A percentile compares a stretch with the other conserved stretches of the same genome.
These are phyloP conservation scores for Thymelicus sylvestris DNA, from an alignment of 2,888 invertebrate genomes.

Conservation along the genomic window DNA sequence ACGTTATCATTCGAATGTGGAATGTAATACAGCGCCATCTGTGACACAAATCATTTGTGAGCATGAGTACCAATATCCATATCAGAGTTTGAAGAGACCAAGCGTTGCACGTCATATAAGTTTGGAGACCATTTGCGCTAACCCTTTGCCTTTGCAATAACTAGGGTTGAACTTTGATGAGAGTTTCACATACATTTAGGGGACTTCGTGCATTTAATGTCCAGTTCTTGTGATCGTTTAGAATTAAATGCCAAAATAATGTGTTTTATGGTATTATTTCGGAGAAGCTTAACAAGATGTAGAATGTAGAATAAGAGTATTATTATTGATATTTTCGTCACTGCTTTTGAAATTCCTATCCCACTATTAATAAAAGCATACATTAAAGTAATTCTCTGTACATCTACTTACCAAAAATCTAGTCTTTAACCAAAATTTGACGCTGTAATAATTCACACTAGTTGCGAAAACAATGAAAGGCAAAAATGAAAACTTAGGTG, in stretches of 20 bases:
- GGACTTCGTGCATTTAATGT: neutral
- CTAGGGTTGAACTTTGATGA: neutral
- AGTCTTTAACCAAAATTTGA: neutral
- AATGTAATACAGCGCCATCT: neutral
- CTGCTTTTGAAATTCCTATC: too few species aligned
- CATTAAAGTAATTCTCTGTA: too few species aligned
- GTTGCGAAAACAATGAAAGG: constrained; percentile 26
- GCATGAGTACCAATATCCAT: neutral
- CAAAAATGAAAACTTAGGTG: constrained; percentile 20
- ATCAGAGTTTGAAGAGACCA: neutral
- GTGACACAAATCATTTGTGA: neutral
- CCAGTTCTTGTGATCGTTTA: neutral
- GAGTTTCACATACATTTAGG: constrained; percentile 1
- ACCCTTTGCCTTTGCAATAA: neutral
- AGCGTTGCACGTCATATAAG: neutral
- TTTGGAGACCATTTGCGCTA: neutral
- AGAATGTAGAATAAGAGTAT: too few species aligned
- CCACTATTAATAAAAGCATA: too few species aligned
- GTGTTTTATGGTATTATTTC: neutral
- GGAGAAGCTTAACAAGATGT: too few species aligned
- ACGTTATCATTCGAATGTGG: neutral
- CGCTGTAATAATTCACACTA: constrained; percentile 18
- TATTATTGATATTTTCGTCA: too few species aligned
- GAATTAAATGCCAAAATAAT: neutral
- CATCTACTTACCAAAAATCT: too few species aligned